Evolutionary conservation across 1,140 invertebrate species (phyloP).

Genomic region (Drosophila tsacasi): DNA sequence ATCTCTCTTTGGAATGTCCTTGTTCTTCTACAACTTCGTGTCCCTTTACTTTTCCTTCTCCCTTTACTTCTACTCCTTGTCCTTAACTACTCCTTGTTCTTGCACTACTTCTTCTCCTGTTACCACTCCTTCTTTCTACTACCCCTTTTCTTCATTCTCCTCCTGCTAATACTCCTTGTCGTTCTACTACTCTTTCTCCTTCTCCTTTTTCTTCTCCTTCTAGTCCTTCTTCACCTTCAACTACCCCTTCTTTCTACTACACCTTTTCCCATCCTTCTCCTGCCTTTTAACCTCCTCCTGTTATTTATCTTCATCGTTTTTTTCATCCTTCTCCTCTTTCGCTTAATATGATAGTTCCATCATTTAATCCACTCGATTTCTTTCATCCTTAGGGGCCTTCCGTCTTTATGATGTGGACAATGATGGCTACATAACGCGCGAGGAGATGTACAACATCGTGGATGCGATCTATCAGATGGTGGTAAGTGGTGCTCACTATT

Average conservation of each 20-base stretch:
- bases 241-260: neutral
- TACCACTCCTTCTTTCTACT: neutral
- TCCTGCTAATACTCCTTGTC: no score
- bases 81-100: no score
- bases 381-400: conserved; percentile 93
- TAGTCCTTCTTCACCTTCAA: neutral
- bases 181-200: neutral
- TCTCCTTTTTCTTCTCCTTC: neutral
- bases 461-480: conserved; percentile 99
- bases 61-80: no score
- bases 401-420: conserved; percentile 98
- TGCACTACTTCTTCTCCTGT: neutral
- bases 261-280: neutral
- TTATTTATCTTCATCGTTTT: neutral
- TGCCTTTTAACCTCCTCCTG: neutral
- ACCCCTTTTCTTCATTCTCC: neutral
- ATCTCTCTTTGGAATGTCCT: neutral
- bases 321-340: neutral
- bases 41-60: no score
- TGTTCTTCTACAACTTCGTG: neutral
- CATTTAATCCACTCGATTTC: conserved; percentile 3
- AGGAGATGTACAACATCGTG: conserved; percentile 99
- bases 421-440: conserved; percentile 98
- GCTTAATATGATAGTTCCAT: neutral
- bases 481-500: conserved; percentile 86